These are phyloP conservation scores for Gobiocypris rarus DNA, from an alignment of 2,113 vertebrate species.

Conservation along the genomic window DNA sequence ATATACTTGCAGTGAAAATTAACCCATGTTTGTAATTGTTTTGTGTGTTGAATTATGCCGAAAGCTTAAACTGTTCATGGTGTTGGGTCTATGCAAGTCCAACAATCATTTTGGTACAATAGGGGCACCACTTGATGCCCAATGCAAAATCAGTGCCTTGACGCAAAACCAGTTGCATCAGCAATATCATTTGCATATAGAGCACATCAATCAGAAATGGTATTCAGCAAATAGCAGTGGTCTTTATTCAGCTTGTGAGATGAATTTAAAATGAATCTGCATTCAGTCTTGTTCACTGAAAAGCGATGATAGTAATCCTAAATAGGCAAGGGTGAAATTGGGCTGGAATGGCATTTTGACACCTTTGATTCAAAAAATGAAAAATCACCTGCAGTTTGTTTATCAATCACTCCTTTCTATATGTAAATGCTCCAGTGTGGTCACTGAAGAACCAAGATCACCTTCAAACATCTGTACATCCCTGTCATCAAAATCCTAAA, in stretches of 20 bases:
- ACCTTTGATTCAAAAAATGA: not conserved
- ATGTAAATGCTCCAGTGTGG: not conserved
- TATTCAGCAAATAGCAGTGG: not conserved
- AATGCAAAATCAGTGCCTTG: not conserved
- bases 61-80: not conserved
- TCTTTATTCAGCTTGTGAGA: not conserved
- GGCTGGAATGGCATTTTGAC: not conserved
- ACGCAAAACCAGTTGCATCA: not conserved
- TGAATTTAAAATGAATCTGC: not conserved
- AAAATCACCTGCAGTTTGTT: not conserved
- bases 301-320: not conserved
- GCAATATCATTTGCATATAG: not conserved
- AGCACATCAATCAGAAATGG: not conserved
- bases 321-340: constrained; percentile 7
- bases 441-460: not conserved
- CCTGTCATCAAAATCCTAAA: not conserved
- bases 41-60: not conserved
- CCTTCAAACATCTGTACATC: not conserved
- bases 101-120: not conserved
- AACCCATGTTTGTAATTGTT: not conserved
- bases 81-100: not conserved
- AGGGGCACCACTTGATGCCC: not conserved
- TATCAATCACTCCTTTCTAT: not conserved
- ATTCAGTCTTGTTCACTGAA: not conserved
- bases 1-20: not conserved